These are phyloP conservation scores for Ectemnius cavifrons DNA, from an alignment of 2,888 invertebrate species.

Conservation along the genomic window DNA sequence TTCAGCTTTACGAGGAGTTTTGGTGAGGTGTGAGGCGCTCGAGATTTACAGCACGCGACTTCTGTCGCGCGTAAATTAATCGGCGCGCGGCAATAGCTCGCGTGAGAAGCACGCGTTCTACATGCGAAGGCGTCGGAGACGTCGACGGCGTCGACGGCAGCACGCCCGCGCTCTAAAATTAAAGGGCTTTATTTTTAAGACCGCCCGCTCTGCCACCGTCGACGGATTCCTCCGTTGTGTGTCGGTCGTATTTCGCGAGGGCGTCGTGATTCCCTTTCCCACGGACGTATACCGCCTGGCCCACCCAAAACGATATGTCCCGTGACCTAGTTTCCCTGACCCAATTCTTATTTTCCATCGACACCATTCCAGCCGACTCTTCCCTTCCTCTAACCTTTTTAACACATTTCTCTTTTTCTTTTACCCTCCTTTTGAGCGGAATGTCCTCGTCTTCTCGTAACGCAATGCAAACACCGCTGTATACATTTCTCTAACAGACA, in stretches of 20 bases:
- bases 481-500: too few species aligned
- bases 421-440: not conserved
- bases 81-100: not conserved
- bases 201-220: not conserved
- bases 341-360: slow-evolving; percentile 31
- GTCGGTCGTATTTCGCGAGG: slow-evolving; percentile 17
- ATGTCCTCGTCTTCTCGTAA: too few species aligned
- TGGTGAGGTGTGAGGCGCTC: too few species aligned
- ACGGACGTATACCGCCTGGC: slow-evolving; percentile 7
- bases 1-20: too few species aligned
- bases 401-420: not conserved
- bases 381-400: slow-evolving; percentile 18
- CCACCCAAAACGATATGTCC: slow-evolving; percentile 7
- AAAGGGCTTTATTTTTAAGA: slow-evolving; percentile 15
- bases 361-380: slow-evolving; percentile 3
- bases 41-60: not conserved
- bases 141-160: not conserved
- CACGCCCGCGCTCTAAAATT: slow-evolving; percentile 29
- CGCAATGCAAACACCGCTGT: too few species aligned
- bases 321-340: slow-evolving; percentile 26
- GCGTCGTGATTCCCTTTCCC: slow-evolving; percentile 11
- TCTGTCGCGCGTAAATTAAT: slow-evolving; percentile 17
- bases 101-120: not conserved
- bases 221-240: not conserved
- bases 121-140: not conserved